Base-by-base conservation (phyloP, 2,888 invertebrate genomes). In the Dusona sp. region DNA sequence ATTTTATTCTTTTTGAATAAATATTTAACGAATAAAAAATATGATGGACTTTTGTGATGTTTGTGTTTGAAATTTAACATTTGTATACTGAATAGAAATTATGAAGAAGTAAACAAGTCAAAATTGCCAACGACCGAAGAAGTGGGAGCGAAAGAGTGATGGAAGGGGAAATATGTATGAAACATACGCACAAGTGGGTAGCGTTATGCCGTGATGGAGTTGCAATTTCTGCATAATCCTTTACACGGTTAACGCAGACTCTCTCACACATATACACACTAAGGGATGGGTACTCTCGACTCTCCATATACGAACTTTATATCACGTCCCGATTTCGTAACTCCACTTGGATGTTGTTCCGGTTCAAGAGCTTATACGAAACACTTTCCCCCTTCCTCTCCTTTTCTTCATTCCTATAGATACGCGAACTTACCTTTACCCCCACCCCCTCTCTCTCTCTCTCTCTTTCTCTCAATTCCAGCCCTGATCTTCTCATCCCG, bases 291-390 rank as follows among this genome's bases (percentile, higher is more conserved):
- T 25, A 33, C 64, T 19, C 68, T 19, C 54, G 8, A 13, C 2
- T 29, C 42, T 7, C 51, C 45, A 6, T 65, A 45, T 33, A n/a
- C 45, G 29, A 64, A 73, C 67, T 61, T 82, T 67, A 81, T 78
- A 78, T 81, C 61, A 11, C 22, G 82, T 70, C 68, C 65, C 79
- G 61, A 83, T 72, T 85, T 74, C 67, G 79, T 70, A 81, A 86
- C 67, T 81, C 68, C 64, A 36, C 79, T 84, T 65, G 72, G 72
- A 85, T 87, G 85, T 87, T 85, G 82, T 83, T 79, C 36, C 85
- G 73, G 68, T 83, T 85, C 73, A 75, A 67, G 75, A 83, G 86
- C 75, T 77, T 67, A 74, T 65, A 72, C 79, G 78, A 72, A 77
- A 86, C 72, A 57, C 54, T 36, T 16, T 61, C 29, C 29, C 29